Percentiles rank a stretch among this genome's conserved stretches.
Conservation (phyloP, 2,888 invertebrate species). For the Hemicrepidius hirtus region DNA sequence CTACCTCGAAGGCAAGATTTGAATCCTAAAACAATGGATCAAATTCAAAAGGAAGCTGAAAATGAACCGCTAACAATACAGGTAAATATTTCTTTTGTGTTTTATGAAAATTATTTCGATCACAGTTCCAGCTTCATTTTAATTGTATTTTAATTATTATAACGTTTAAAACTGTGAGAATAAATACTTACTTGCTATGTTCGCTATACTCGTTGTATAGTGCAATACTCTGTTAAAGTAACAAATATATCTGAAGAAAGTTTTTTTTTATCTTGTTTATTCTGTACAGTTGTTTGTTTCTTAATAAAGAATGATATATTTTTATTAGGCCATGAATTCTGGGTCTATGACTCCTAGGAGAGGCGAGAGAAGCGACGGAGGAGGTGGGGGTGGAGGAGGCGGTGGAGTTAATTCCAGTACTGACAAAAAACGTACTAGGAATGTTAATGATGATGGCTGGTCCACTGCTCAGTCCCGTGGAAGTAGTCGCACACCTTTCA, state of each 20-base stretch:
- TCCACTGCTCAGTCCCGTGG: constrained; percentile 62
- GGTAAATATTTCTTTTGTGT: constrained; percentile 18
- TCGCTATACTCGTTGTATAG: constrained; percentile 1
- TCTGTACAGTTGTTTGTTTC: no score
- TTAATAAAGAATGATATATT: not conserved
- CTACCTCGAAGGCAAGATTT: constrained; percentile 90
- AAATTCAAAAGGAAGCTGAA: constrained; percentile 93
- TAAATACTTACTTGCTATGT: constrained; percentile 42
- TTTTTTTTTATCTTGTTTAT: no score
- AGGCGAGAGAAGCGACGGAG: constrained; percentile 79
- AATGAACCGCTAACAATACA: constrained; percentile 84
- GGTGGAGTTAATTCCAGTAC: constrained; percentile 55
- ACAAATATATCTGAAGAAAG: constrained; percentile 10
- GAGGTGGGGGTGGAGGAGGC: constrained; percentile 70
- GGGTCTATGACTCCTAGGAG: constrained; percentile 74
- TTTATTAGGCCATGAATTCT: constrained; percentile 65
- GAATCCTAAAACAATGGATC: constrained; percentile 95
- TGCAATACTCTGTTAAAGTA: constrained; percentile 29
- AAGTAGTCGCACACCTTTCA: constrained; percentile 63
- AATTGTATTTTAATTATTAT: constrained; percentile 26
- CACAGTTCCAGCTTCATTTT: constrained; percentile 49
- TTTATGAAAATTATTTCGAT: not conserved
- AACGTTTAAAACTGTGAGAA: constrained; percentile 47
- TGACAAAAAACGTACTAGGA: constrained; percentile 66
- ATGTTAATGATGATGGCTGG: constrained; percentile 69